These are phyloP conservation scores for Dipus sagitta DNA, from an alignment of 2,797 vertebrate genomes.

Conservation along the genomic window DNA sequence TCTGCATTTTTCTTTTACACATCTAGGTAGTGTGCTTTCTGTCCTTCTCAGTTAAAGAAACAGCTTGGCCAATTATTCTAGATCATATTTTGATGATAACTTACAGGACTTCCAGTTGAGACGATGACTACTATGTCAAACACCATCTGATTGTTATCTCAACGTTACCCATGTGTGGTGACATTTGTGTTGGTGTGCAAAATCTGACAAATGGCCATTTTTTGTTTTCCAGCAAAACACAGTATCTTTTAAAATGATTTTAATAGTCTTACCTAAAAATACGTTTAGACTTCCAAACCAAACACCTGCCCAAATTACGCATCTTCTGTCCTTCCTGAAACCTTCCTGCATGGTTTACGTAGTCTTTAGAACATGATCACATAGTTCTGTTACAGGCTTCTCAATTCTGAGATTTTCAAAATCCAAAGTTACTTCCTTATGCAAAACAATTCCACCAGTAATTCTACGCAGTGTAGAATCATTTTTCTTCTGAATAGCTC, in stretches of 20 bases:
- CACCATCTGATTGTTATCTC: slow-evolving; percentile 54
- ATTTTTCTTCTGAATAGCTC: slow-evolving; percentile 83
- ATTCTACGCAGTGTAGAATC: slow-evolving; percentile 82
- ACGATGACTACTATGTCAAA: slow-evolving; percentile 63
- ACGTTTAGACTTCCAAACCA: slow-evolving; percentile 82
- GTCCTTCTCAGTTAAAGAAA: slow-evolving; percentile 64
- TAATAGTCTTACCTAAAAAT: slow-evolving; percentile 81
- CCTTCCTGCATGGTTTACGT: slow-evolving; percentile 64
- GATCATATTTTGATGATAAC: slow-evolving; percentile 63
- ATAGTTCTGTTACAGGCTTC: slow-evolving; percentile 83
- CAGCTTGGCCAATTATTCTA: slow-evolving; percentile 71
- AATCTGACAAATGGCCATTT: slow-evolving; percentile 76
- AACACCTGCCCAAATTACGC: slow-evolving; percentile 84
- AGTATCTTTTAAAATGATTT: slow-evolving; percentile 66
- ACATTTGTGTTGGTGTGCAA: slow-evolving; percentile 70
- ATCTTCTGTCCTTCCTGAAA: slow-evolving; percentile 75
- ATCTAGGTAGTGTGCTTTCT: slow-evolving; percentile 83
- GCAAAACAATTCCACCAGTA: slow-evolving; percentile 83
- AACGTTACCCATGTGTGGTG: slow-evolving; percentile 68
- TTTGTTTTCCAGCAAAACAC: slow-evolving; percentile 80
- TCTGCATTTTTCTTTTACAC: slow-evolving; percentile 86
- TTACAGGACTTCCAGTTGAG: slow-evolving; percentile 61
- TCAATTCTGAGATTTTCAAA: slow-evolving; percentile 86
- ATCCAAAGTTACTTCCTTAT: slow-evolving; percentile 84
- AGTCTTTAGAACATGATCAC: slow-evolving; percentile 75